Evolutionary conservation across 2,888 invertebrate species (phyloP), one percentile per base, ranked within the genome.

Genomic region (Iphiclides podalirius): DNA sequence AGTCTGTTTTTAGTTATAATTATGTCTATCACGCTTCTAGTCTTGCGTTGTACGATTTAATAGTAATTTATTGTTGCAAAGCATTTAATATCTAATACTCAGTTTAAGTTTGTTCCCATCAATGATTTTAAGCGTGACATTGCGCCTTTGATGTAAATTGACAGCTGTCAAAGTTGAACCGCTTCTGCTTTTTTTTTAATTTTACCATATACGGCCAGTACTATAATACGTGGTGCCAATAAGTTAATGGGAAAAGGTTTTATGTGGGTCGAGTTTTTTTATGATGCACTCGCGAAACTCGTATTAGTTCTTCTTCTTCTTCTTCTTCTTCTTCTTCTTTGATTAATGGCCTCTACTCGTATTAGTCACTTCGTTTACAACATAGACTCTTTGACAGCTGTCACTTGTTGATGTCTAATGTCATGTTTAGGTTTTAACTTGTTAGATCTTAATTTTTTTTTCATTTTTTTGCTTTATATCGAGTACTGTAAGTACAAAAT

Each of bases 41-140:
- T 81, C 79, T 67, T 63, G 63, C 63, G 74, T 70, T 65, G 71
- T 72, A 69, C 69, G 56, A 52, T 53, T 52, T 49, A 52, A 46
- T 52, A 51, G 48, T 52, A 47, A 61, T 61, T 63, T 62, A 61
- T 67, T 43, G 31, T 50, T 38, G 47, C 48, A 44, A 53, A 48
- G 52, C 50, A 51, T 56, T 57, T 52, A 41, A 57, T 23, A 33
- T 63, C 61, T 70, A 75, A 75, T 75, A 76, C 77, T 76, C 76
- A 75, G 62, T 56, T 33, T 41, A 63, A 59, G 59, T 64, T 55
- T 52, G 49, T 54, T 42, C 36, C 37, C 34, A 33, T 31, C 34
- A 11, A 12, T 11, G 11, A n/a, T 12, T 28, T 20, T 6, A 20
- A 3, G 20, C 20, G 28, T n/a, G 11, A n/a, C 31, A 11, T n/a